Conservation (phyloP, 2,797 vertebrate species). For the Rhinatrema bivittatum region DNA sequence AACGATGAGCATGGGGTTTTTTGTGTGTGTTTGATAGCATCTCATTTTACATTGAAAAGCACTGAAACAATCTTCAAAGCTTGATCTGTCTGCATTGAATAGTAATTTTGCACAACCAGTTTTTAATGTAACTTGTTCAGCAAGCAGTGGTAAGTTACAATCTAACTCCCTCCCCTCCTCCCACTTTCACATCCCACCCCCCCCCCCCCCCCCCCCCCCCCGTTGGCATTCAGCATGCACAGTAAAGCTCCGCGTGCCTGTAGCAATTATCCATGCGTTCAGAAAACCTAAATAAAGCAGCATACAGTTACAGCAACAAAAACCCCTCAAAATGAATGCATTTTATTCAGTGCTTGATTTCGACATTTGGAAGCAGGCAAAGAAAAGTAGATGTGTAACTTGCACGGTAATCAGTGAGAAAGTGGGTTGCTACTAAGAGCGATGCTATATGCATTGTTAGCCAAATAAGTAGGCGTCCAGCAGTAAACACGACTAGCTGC, state of each 20-base stretch:
- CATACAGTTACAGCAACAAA: conserved; percentile 38
- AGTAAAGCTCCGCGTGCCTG: conserved; percentile 27
- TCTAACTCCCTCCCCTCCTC: conserved; percentile 19
- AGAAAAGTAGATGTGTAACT: conserved; percentile 13
- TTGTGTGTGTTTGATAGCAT: conserved; percentile 32
- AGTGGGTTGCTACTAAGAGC: conserved; percentile 1
- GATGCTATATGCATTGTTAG: conserved; percentile 8
- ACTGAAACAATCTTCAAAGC: too few species aligned
- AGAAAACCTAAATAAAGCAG: conserved; percentile 30
- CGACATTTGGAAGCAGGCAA: conserved; percentile 17
- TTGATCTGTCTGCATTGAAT: conserved; percentile 17
- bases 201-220: too few species aligned
- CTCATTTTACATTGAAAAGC: conserved; percentile 28
- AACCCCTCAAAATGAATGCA: conserved; percentile 9
- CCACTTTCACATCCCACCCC: too few species aligned
- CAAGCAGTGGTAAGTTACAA: conserved; percentile 29
- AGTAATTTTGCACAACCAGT: conserved; percentile 12
- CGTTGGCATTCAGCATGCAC: conserved; percentile 13
- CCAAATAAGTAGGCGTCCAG: conserved; percentile 23
- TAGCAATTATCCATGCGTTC: conserved; percentile 28
- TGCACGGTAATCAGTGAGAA: conserved; percentile 5
- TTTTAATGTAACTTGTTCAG: conserved; percentile 26
- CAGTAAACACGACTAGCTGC: conserved; percentile 3
- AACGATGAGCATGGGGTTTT: conserved; percentile 16
- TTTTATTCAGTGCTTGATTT: conserved; percentile 12